These are phyloP conservation scores for Naso thynnoides DNA, from an alignment of 2,797 vertebrate species.

Conservation along the genomic window DNA sequence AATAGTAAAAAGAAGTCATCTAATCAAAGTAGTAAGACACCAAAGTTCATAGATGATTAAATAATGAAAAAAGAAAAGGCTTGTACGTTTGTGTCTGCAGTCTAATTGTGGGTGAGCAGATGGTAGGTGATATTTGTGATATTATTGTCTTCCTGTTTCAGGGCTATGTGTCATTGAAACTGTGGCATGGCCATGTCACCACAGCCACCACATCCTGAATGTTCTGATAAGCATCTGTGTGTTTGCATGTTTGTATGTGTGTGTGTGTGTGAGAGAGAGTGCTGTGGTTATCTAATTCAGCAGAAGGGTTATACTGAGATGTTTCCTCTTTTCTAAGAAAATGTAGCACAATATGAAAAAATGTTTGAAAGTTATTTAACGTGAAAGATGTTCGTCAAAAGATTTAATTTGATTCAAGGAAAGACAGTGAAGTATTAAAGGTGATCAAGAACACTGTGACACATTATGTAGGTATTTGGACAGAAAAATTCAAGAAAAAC, in stretches of 20 bases:
- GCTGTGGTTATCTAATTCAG: slow-evolving; percentile 10
- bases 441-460: neutral
- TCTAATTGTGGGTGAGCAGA: neutral
- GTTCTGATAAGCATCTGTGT: neutral
- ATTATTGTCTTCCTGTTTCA: neutral
- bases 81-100: neutral
- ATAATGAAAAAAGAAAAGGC: neutral
- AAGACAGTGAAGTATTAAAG: neutral
- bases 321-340: slow-evolving; percentile 69
- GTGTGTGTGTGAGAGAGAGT: neutral
- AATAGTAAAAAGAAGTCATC: neutral
- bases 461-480: neutral
- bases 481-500: neutral
- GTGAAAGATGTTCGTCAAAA: neutral
- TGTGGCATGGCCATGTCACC: neutral
- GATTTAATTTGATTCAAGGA: neutral
- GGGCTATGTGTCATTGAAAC: slow-evolving; percentile 2
- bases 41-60: neutral
- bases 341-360: neutral
- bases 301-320: slow-evolving; percentile 8
- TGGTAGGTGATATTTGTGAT: neutral
- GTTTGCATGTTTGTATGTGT: neutral
- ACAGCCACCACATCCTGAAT: slow-evolving; percentile 64
- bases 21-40: neutral
- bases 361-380: neutral